phyloP scores from a whole-genome alignment of 2,797 vertebrate genomes.

The Varecia variegata region DNA sequence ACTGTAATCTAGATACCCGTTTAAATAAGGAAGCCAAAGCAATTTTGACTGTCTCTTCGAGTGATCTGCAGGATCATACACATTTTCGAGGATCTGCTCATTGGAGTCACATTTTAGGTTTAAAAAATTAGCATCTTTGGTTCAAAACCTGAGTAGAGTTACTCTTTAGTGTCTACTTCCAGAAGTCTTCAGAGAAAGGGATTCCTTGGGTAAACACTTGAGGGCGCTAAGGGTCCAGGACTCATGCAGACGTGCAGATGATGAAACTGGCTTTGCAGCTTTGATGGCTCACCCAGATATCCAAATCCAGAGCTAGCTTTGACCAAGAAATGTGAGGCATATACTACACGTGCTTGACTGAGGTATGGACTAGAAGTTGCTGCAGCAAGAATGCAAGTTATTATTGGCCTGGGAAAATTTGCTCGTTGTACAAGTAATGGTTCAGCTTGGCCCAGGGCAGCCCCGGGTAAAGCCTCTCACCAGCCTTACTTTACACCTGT shows the following conservation, averaged over 20 bases:
- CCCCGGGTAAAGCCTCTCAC: not conserved
- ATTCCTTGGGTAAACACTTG: not conserved
- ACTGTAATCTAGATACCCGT: not conserved
- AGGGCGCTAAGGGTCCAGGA: not conserved
- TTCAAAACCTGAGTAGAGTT: constrained; percentile 8
- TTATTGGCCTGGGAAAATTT: not conserved
- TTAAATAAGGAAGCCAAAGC: not conserved
- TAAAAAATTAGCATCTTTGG: not conserved
- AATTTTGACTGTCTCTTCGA: not conserved
- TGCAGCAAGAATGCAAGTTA: not conserved
- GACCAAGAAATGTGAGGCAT: not conserved
- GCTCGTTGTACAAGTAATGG: not conserved
- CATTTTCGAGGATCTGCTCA: not conserved
- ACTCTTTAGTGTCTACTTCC: not conserved
- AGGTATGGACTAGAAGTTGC: not conserved
- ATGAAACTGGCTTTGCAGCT: not conserved
- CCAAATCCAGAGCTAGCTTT: not conserved
- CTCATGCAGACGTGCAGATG: not conserved
- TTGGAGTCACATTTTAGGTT: not conserved
- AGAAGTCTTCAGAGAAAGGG: not conserved
- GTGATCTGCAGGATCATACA: not conserved
- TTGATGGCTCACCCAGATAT: not conserved
- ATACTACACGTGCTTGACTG: not conserved
- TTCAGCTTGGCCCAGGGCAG: not conserved
- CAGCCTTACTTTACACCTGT: not conserved